Evolutionary conservation across 2,113 vertebrate species (phyloP), one percentile per base, ranked within the genome.

Genomic region (Paramormyrops kingsleyae): DNA sequence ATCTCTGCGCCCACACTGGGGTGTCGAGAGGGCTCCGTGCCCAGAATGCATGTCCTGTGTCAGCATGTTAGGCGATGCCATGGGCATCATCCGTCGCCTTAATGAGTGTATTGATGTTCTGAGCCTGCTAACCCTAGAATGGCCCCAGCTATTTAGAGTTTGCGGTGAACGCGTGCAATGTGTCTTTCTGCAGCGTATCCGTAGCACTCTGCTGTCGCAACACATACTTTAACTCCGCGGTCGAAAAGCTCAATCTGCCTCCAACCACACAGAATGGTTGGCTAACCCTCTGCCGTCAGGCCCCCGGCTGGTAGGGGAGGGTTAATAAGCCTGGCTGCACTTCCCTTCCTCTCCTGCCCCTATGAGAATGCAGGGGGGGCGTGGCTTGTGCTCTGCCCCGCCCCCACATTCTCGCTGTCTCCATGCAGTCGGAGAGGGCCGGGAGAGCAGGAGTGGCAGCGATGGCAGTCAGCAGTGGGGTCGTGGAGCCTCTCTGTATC

Each of bases 281-380:
- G 0, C 27, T 35, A 10, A 47, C 70, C 39, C 70, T 83, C 47
- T 9, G 70, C 35, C 31, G n/a, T 84, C 31, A 39, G 85, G 70
- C 83, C 49, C 49, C 49, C 21, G 52, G 19, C 42, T 53, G 87
- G 52, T 46, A 87, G 90, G 56, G 47, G 88, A 89, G 90, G 56
- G 88, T 90, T 90, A 90, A 90, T 62, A 24, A 88, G 49, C 24
- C 87, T 88, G 52, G 39, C 24, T 35, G 12, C 66, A 17, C n/a
- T 53, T 62, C 89, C 31, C 49, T 35, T 46, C 47, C 21, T 9
- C 46, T 89, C 50, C 35, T 88, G 47, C n/a, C 9, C 49, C 35
- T n/a, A 39, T 52, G 62, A 90, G 77, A 83, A 77, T 24, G 21
- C 49, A 74, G 0, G 17, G 47, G 87, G 46, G 85, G 88, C 27